Conservation (phyloP, 2,797 vertebrate genomes). For the Danio kyathit region DNA sequence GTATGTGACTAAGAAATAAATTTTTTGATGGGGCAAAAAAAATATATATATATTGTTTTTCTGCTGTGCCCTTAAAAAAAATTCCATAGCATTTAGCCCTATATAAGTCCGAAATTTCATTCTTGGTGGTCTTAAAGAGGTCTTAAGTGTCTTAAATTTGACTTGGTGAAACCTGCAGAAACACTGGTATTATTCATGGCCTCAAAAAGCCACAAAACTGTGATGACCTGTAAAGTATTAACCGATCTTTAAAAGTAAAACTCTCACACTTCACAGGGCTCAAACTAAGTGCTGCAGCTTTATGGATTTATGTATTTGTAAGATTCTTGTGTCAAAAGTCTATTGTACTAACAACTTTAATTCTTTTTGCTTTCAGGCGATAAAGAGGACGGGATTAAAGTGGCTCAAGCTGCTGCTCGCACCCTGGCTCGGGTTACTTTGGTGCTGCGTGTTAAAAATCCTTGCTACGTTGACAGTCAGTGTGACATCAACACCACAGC, state of each 20-base stretch:
- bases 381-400: slow-evolving; percentile 72
- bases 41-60: too few species aligned
- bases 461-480: slow-evolving; percentile 80
- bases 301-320: slow-evolving; percentile 1
- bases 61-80: too few species aligned
- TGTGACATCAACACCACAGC: slow-evolving; percentile 74
- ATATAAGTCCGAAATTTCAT: too few species aligned
- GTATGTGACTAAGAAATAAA: too few species aligned
- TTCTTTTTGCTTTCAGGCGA: slow-evolving; percentile 65
- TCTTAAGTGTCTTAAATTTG: too few species aligned
- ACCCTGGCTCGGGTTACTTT: slow-evolving; percentile 64
- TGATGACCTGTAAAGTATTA: neutral
- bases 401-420: slow-evolving; percentile 65
- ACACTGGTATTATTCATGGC: neutral
- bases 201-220: neutral
- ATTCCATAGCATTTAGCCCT: too few species aligned
- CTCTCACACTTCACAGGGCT: neutral
- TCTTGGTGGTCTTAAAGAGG: too few species aligned
- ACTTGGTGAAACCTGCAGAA: too few species aligned
- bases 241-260: neutral
- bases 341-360: neutral
- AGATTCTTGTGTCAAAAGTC: neutral
- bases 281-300: neutral
- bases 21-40: too few species aligned
- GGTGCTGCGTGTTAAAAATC: slow-evolving; percentile 79